Base-by-base conservation (phyloP, 2,113 vertebrate genomes). In the Corythoichthys intestinalis region DNA sequence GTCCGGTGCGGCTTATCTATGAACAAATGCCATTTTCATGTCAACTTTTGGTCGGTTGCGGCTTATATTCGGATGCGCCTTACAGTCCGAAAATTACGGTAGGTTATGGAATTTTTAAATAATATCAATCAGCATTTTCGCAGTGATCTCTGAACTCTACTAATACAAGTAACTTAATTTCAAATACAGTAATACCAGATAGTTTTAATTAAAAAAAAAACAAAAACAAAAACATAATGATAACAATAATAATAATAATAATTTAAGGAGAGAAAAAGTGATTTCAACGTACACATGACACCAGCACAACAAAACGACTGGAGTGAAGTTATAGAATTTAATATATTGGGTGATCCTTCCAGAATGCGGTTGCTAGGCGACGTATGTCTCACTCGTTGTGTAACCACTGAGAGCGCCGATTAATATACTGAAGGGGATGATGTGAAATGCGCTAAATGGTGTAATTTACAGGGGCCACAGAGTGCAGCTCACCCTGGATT, bases 351-450 rank as follows among this genome's bases (percentile, higher is more conserved):
- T 12, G 63, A 65, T 20, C 4, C 53, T 44, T 65, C 44, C 58
- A 61, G 44, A 72, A 20, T 38, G 17, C 52, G 37, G 70, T 73
- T 77, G 74, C 77, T 72, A 72, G 53, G 80, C 77, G 59, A 83
- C 77, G 49, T 0, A 47, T 41, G 66, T 38, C 47, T 63, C 61
- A 2, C 14, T 15, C 47, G 48, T 61, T 57, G 56, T 14, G 9
- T 48, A 13, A 15, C 6, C 37, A 20, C 37, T 6, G 12, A 2
- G 47, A 66, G 66, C 44, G 10, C 6, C 1, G n/a, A 37, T 41
- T 44, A 53, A 68, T 61, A 54, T 34, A 52, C 37, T 3, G 44
- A 47, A n/a, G 35, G 15, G 4, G 20, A 47, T 57, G 38, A 12
- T 11, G 13, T 58, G 35, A n/a, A n/a, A 12, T 50, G 35, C 53